Percentiles rank a stretch among this genome's conserved stretches.
phyloP scores from a whole-genome alignment of 2,797 vertebrate species.

The Pipistrellus kuhlii region DNA sequence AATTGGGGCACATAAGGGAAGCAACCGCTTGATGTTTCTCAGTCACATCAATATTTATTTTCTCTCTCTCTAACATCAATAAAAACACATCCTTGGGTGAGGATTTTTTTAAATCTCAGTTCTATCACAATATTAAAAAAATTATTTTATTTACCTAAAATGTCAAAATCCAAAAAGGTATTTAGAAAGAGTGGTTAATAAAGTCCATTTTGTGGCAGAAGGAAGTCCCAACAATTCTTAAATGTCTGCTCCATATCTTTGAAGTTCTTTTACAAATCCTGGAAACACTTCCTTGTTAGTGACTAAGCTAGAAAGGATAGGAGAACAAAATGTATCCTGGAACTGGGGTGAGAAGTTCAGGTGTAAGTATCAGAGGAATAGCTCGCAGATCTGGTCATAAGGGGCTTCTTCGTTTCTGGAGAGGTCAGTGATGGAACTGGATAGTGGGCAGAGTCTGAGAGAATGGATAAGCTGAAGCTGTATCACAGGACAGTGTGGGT shows the following conservation, averaged over 20 bases:
- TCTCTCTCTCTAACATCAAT: not conserved
- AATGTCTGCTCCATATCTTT: slow-evolving; percentile 2
- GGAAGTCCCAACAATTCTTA: slow-evolving; percentile 31
- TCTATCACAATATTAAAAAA: not conserved
- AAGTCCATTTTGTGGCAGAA: slow-evolving; percentile 44
- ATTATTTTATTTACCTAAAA: not conserved
- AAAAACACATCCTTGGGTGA: not conserved
- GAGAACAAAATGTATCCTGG: not conserved
- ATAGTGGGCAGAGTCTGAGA: not conserved
- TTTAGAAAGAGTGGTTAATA: slow-evolving; percentile 40
- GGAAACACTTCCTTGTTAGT: not conserved
- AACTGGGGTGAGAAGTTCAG: not conserved
- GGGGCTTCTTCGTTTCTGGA: not conserved
- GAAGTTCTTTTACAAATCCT: slow-evolving; percentile 39
- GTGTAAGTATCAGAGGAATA: not conserved
- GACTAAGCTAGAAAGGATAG: not conserved
- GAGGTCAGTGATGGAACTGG: not conserved
- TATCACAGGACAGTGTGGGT: not conserved
- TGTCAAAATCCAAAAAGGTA: not conserved
- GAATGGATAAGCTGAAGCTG: slow-evolving; percentile 26
- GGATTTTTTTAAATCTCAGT: not conserved
- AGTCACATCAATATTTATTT: not conserved
- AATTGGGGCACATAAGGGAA: not conserved
- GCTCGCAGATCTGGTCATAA: not conserved
- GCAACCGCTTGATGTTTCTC: not conserved